phyloP scores from a whole-genome alignment of 1,140 invertebrate species.

The Helicorthomorpha holstii region DNA sequence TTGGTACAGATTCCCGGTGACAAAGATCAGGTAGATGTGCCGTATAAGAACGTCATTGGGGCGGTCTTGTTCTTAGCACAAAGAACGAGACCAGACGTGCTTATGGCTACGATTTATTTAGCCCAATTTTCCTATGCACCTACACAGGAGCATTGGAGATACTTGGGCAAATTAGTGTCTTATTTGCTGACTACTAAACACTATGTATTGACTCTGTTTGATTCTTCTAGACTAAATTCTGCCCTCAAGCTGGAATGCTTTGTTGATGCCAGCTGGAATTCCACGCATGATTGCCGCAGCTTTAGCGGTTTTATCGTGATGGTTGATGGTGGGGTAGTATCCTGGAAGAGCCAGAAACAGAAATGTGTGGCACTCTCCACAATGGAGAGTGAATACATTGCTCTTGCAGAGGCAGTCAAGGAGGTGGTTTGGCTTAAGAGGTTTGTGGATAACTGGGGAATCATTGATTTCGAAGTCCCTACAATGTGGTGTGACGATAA shows the following conservation, averaged over 20 bases:
- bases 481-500: slow-evolving; percentile 1
- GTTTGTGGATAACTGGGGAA: slow-evolving; percentile 2
- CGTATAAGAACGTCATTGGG: slow-evolving; percentile 1
- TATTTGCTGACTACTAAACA: background rate
- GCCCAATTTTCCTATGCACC: background rate
- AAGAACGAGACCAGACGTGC: slow-evolving; percentile 2
- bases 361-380: slow-evolving; percentile 15
- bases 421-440: slow-evolving; percentile 13
- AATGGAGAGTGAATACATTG: slow-evolving; percentile 19
- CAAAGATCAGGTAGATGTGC: background rate
- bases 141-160: slow-evolving; percentile 5
- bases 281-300: background rate
- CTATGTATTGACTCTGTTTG: background rate
- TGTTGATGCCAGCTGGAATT: slow-evolving; percentile 1
- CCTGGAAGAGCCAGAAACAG: slow-evolving; percentile 16
- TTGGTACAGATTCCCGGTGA: background rate
- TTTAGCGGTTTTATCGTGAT: slow-evolving; percentile 10
- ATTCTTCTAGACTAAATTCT: background rate
- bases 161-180: background rate
- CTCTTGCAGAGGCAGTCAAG: slow-evolving; percentile 13
- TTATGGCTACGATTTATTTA: slow-evolving; percentile 1
- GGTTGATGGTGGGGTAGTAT: slow-evolving; percentile 10
- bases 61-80: slow-evolving; percentile 3
- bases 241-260: background rate
- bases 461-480: background rate